Base-by-base conservation (phyloP, 30 jellyfish, hydroid and myxozoan species). In the Cassiopea andromeda region DNA sequence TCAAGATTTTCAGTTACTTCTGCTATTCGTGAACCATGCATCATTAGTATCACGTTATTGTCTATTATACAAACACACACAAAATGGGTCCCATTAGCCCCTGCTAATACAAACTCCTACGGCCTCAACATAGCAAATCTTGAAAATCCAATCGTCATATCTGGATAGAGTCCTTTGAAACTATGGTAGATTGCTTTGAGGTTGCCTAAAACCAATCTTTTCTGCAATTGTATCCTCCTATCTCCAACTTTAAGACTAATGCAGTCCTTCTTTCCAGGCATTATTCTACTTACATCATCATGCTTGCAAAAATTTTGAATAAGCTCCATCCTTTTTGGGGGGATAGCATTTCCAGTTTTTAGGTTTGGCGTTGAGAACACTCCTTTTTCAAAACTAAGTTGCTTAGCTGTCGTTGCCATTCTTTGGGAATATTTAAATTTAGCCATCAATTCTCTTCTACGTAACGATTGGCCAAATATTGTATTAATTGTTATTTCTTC, bases 1-100 rank as follows among this genome's bases (percentile, higher is more conserved):
- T 49, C 93, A 44, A 68, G 89, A 0, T 89, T 46, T 27, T 64
- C 93, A 18, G 68, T 60, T 57, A 77, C 18, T 0, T 38, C 9
- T 49, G 44, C 91, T 91, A 88, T 77, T 66, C 9, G 15, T 46
- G 79, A 59, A 1, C 68, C 47, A 70, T 27, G 59, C 88, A 85
- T 69, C 94, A 91, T 85, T n/a, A 91, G 91, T 60, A 84, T 84
- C 16, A 85, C 88, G 66, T 85, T 91, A 46, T 84, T 50, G 64
- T 83, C 92, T 14, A 75, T n/a, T n/a, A 67, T 78, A 45, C 97
- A 91, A 2, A 91, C 97, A 64, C 91, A 91, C 7, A 91, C 95
- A 64, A 83, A 49, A 71, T 82, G 95, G 14, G 87, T 91, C 43
- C 97, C 92, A 81, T 83, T 71, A 27, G 88, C 68, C 1, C 88